Conservation (phyloP, 2,113 vertebrate species). For the Nothoprocta pentlandii region DNA sequence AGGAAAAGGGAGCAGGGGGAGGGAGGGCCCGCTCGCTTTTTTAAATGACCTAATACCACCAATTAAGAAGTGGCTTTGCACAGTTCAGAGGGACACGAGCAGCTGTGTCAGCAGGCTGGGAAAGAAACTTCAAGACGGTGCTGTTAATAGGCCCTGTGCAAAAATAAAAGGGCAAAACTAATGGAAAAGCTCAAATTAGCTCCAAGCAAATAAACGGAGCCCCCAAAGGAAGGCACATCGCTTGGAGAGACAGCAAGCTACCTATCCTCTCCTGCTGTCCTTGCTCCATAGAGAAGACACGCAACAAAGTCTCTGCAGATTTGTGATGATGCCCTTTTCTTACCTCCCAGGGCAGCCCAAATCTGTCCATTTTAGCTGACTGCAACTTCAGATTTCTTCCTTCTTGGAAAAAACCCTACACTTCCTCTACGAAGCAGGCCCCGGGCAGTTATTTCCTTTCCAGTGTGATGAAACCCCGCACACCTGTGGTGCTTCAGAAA, state of each 20-base stretch:
- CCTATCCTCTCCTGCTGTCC: background rate
- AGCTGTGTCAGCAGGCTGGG: slow-evolving; percentile 2
- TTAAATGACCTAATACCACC: slow-evolving; percentile 67
- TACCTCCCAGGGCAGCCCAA: background rate
- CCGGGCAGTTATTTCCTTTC: background rate
- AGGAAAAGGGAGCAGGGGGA: slow-evolving; percentile 57
- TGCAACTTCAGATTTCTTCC: background rate
- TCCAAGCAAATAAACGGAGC: background rate
- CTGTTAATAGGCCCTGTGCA: background rate
- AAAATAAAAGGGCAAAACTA: background rate
- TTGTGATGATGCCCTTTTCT: background rate
- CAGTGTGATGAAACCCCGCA: background rate
- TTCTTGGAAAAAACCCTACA: background rate
- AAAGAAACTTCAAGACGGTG: background rate
- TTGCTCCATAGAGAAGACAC: rapidly evolving
- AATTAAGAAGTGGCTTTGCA: slow-evolving; percentile 38
- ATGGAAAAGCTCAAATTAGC: background rate
- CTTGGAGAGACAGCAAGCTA: background rate
- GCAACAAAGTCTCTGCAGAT: background rate
- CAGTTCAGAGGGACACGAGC: slow-evolving; percentile 23
- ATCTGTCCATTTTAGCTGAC: background rate
- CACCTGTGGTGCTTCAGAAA: background rate
- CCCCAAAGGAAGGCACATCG: background rate
- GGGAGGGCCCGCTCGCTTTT: background rate
- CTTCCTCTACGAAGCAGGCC: background rate